phyloP scores from a whole-genome alignment of 2,888 invertebrate genomes.

The Athalia cordata region DNA sequence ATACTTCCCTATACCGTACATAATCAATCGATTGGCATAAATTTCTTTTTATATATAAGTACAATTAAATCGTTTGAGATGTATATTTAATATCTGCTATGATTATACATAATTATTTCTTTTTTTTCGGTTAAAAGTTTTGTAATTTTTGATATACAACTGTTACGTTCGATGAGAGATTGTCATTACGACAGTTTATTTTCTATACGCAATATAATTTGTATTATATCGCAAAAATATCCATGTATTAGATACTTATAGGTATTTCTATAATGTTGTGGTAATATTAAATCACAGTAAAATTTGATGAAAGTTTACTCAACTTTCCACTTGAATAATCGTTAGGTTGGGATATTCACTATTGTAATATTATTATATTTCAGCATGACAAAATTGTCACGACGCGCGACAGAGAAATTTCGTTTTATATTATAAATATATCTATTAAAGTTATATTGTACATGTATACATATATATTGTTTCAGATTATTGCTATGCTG shows the following conservation, averaged over 20 bases:
- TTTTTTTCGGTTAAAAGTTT: neutral
- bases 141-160: neutral
- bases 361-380: constrained; percentile 16
- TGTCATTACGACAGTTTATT: constrained; percentile 28
- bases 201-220: constrained; percentile 31
- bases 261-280: too few relatives aligned
- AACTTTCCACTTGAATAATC: constrained; percentile 35
- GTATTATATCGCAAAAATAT: constrained; percentile 19
- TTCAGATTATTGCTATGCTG: too few relatives aligned
- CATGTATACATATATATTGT: too few relatives aligned
- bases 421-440: constrained; percentile 1
- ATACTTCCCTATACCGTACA: constrained; percentile 6
- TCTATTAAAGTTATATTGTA: neutral
- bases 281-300: constrained; percentile 24
- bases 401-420: constrained; percentile 18
- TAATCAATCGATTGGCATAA: neutral
- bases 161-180: constrained; percentile 26
- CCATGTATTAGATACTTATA: too few relatives aligned
- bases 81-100: neutral
- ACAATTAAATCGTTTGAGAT: neutral
- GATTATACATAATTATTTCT: neutral
- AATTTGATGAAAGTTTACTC: constrained; percentile 40
- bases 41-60: neutral
- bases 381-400: constrained; percentile 35
- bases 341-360: too few relatives aligned